phyloP scores from a whole-genome alignment of 2,888 invertebrate species.

The Psylliodes chrysocephalus region DNA sequence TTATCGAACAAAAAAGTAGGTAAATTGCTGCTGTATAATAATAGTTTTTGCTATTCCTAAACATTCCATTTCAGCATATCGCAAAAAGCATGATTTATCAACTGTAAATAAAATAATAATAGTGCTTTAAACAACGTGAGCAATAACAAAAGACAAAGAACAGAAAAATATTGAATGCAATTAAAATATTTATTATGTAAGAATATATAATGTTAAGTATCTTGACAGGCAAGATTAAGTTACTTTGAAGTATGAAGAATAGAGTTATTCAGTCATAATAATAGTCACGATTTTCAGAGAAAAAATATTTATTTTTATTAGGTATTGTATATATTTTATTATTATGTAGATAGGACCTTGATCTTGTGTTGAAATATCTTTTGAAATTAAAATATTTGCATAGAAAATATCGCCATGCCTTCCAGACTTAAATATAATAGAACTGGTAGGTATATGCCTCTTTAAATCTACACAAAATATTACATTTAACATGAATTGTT shows the following conservation, averaged over 20 bases:
- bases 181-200: constrained; percentile 9
- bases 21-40: neutral
- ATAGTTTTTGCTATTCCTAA: neutral
- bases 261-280: constrained; percentile 6
- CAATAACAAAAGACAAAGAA: constrained; percentile 5
- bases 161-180: constrained; percentile 10
- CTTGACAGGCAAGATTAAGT: constrained; percentile 2
- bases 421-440: too few relatives aligned
- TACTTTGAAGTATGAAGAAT: neutral
- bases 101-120: constrained; percentile 15
- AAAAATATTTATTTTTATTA: neutral
- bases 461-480: too few relatives aligned
- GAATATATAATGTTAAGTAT: neutral
- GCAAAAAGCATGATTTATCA: constrained; percentile 18
- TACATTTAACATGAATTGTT: too few relatives aligned
- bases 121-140: neutral
- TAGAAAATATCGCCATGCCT: too few relatives aligned
- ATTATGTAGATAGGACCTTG: constrained; percentile 3
- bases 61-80: neutral
- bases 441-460: too few relatives aligned
- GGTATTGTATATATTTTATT: neutral
- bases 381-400: too few relatives aligned
- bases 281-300: neutral
- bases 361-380: neutral
- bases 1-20: neutral